Evolutionary conservation across 2,888 invertebrate genomes (phyloP).

Genomic region (Congeria kusceri): DNA sequence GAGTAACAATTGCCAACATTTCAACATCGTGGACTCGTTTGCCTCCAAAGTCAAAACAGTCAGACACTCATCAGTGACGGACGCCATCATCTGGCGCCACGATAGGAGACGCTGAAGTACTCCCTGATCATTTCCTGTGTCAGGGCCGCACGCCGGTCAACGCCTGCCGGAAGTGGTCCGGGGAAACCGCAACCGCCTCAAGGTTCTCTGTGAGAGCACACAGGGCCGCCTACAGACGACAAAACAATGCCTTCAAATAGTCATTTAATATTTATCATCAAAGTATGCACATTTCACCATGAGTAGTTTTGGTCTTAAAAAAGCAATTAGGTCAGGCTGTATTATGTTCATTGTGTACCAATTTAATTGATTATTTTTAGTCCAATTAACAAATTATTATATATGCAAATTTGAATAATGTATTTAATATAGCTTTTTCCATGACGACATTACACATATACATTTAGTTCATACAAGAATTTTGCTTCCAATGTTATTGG

Average conservation of each 20-base stretch:
- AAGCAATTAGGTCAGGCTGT: too few species aligned
- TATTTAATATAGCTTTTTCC: too few species aligned
- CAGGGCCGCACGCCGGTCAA: conserved; percentile 59
- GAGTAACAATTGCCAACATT: too few species aligned
- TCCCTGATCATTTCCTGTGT: conserved; percentile 2
- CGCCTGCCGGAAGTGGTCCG: conserved; percentile 68
- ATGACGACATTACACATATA: too few species aligned
- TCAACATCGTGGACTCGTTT: too few species aligned
- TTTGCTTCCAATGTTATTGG: not conserved
- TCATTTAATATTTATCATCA: not conserved
- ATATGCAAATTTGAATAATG: not conserved
- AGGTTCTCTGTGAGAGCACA: conserved; percentile 74
- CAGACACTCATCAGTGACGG: not conserved
- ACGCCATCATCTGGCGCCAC: not conserved
- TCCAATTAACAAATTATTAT: too few species aligned
- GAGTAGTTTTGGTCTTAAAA: too few species aligned
- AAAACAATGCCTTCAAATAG: conserved; percentile 3
- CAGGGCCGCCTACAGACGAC: conserved; percentile 75
- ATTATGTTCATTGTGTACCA: too few species aligned
- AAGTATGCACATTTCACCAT: not conserved
- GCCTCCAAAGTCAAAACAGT: too few species aligned
- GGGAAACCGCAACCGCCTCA: conserved; percentile 59
- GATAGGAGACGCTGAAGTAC: not conserved
- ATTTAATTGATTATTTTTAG: too few species aligned
- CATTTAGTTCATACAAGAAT: not conserved